These are phyloP conservation scores for Semnopithecus entellus DNA, from an alignment of 2,113 vertebrate genomes.

Conservation along the genomic window DNA sequence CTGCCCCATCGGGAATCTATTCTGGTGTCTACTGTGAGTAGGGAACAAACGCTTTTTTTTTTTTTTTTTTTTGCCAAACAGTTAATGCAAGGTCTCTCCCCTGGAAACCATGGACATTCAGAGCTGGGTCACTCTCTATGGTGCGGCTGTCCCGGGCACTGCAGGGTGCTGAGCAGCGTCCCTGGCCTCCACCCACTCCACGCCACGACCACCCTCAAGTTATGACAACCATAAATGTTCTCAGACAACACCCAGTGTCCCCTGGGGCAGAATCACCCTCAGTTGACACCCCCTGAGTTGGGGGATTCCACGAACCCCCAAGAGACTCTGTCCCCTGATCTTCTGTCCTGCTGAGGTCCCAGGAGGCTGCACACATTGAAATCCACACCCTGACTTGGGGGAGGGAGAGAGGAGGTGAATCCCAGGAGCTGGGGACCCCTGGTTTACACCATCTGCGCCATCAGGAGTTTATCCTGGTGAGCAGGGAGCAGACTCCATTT, in stretches of 20 bases:
- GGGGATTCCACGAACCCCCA: not conserved
- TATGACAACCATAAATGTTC: not conserved
- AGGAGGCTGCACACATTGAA: not conserved
- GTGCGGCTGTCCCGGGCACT: not conserved
- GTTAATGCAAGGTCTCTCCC: not conserved
- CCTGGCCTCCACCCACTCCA: not conserved
- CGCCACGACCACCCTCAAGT: too few relatives aligned
- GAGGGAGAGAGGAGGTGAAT: not conserved
- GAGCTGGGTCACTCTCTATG: too few relatives aligned
- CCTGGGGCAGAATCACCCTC: not conserved
- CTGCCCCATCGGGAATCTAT: not conserved
- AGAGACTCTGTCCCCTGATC: not conserved
- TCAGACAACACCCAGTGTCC: not conserved
- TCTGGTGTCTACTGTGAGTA: not conserved
- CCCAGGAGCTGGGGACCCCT: not conserved
- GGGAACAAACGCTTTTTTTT: not conserved
- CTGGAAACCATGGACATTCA: not conserved
- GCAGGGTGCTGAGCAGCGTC: not conserved
- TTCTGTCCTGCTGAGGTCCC: not conserved
- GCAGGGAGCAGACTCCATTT: not conserved
- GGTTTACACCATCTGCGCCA: not conserved
- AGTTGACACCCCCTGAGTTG: not conserved
- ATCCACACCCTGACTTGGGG: not conserved
- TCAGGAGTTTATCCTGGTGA: rapidly evolving
- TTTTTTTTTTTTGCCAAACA: not conserved